phyloP scores from a whole-genome alignment of 2,797 vertebrate genomes.

The Melanotaenia maccullochi region DNA sequence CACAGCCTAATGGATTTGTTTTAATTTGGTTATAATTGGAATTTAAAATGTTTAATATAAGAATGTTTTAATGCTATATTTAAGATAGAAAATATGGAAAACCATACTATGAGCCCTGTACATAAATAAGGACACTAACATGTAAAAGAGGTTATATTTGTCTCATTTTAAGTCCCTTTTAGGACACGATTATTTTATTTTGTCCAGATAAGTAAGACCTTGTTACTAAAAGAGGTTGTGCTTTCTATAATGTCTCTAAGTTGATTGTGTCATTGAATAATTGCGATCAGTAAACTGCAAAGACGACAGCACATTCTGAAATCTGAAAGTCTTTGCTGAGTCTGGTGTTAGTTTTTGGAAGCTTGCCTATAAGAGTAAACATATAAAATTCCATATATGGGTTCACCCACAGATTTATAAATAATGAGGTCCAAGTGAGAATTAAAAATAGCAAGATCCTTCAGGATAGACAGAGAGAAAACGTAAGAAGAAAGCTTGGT shows the following conservation, averaged over 20 bases:
- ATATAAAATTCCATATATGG: too few species aligned
- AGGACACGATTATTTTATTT: neutral
- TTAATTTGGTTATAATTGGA: too few species aligned
- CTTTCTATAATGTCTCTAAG: too few species aligned
- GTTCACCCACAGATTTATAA: neutral
- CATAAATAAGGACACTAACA: too few species aligned
- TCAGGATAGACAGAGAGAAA: conserved; percentile 2
- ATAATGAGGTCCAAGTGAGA: neutral
- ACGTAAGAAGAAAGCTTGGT: neutral
- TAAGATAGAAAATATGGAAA: too few species aligned
- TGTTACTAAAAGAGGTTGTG: too few species aligned
- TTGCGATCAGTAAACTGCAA: too few species aligned
- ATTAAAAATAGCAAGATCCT: neutral
- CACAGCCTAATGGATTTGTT: too few species aligned
- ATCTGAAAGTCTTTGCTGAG: neutral
- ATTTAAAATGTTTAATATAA: too few species aligned
- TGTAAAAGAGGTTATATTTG: neutral
- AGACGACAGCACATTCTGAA: neutral
- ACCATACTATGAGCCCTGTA: too few species aligned
- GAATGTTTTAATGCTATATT: too few species aligned
- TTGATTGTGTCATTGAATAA: neutral
- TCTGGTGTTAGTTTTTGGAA: conserved; percentile 1
- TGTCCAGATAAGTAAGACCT: neutral
- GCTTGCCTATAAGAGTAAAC: neutral
- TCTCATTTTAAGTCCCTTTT: neutral